Percentiles rank a stretch among this genome's conserved stretches.
phyloP scores from a whole-genome alignment of 2,797 vertebrate species.

The Falco columbarius region DNA sequence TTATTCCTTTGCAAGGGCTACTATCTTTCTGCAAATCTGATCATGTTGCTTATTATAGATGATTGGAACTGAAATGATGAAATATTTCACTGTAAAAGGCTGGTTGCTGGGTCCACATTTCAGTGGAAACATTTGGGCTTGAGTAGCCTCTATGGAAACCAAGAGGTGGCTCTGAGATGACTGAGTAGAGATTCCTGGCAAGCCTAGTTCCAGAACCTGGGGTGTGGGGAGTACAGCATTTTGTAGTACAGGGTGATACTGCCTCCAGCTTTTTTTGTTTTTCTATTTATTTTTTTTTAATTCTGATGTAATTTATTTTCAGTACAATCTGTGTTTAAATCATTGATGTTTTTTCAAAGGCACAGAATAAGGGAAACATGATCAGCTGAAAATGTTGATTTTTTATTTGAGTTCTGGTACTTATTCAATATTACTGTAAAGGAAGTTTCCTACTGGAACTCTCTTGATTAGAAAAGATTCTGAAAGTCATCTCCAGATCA shows the following conservation, averaged over 20 bases:
- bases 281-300: too few relatives aligned
- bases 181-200: background rate
- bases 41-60: background rate
- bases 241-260: background rate
- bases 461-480: background rate
- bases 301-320: background rate
- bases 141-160: background rate
- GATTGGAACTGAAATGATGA: background rate
- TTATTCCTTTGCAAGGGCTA: background rate
- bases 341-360: background rate
- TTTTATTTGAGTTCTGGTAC: background rate
- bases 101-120: background rate
- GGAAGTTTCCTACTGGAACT: background rate
- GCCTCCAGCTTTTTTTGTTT: background rate
- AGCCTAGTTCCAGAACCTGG: background rate
- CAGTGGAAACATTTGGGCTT: background rate
- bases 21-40: background rate
- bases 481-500: background rate
- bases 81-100: background rate
- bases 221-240: background rate
- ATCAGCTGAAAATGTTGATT: background rate
- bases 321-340: background rate
- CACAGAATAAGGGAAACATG: accelerated
- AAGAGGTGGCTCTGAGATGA: background rate
- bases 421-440: background rate